Percentiles rank a stretch among this genome's conserved stretches.
Conservation (phyloP, 2,888 invertebrate genomes). For the Phaedon cochleariae region DNA sequence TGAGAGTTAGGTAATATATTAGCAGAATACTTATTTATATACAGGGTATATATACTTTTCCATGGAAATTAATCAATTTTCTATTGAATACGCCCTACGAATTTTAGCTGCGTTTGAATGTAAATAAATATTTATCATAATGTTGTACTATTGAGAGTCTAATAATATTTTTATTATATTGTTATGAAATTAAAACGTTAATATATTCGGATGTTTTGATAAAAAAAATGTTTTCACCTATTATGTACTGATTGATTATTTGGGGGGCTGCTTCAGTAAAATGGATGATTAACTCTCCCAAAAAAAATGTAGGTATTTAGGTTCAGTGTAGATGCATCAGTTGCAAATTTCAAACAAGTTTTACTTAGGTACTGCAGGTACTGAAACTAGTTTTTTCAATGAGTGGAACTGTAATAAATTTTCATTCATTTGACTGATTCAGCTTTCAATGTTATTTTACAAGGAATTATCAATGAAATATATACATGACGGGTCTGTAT, state of each 20-base stretch:
- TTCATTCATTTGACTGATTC: too few relatives aligned
- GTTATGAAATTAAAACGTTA: slow-evolving; percentile 41
- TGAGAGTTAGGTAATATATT: slow-evolving; percentile 4
- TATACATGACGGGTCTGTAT: too few relatives aligned
- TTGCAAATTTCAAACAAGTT: too few relatives aligned
- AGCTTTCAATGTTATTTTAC: too few relatives aligned
- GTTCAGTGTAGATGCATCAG: too few relatives aligned
- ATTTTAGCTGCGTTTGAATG: slow-evolving; percentile 17
- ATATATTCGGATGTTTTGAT: slow-evolving; percentile 27
- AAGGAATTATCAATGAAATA: too few relatives aligned
- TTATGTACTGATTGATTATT: background rate
- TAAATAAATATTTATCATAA: slow-evolving; percentile 43
- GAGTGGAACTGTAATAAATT: too few relatives aligned
- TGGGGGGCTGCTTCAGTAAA: background rate
- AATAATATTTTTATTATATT: slow-evolving; percentile 41
- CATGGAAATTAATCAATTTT: slow-evolving; percentile 6
- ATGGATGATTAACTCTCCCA: background rate
- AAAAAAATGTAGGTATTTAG: too few relatives aligned
- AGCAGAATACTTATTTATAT: slow-evolving; percentile 21
- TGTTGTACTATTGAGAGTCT: slow-evolving; percentile 45
- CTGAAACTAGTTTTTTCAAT: too few relatives aligned
- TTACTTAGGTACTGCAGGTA: too few relatives aligned
- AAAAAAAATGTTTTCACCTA: slow-evolving; percentile 21
- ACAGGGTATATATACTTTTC: slow-evolving; percentile 33
- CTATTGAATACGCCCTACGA: slow-evolving; percentile 9